phyloP scores from a whole-genome alignment of 2,797 vertebrate species.

The Tragopan temminckii region DNA sequence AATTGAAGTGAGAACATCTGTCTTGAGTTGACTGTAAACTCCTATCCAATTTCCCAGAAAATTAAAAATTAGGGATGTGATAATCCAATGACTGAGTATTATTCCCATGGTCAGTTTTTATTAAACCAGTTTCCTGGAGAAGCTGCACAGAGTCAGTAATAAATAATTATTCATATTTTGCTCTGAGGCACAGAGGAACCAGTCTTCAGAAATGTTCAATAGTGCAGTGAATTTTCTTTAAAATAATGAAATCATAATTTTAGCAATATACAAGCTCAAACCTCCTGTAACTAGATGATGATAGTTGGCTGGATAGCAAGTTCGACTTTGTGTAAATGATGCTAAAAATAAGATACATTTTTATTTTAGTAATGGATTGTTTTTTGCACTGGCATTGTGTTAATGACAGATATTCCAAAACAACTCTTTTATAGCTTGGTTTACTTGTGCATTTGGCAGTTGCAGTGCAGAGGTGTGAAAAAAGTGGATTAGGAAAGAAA shows the following conservation, averaged over 20 bases:
- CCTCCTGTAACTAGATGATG: not conserved
- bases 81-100: not conserved
- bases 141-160: not conserved
- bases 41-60: slow-evolving; percentile 6
- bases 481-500: not conserved
- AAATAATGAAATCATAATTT: slow-evolving; percentile 12
- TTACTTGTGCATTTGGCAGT: not conserved
- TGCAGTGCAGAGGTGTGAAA: not conserved
- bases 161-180: not conserved
- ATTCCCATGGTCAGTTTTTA: slow-evolving; percentile 8
- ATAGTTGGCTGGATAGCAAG: not conserved
- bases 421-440: not conserved
- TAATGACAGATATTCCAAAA: not conserved
- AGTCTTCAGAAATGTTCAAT: not conserved
- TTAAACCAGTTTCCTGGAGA: slow-evolving; percentile 1
- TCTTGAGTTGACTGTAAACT: not conserved
- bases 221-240: not conserved
- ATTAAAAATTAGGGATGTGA: slow-evolving; percentile 16
- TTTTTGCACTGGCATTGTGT: not conserved
- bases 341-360: not conserved
- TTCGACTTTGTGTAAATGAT: not conserved
- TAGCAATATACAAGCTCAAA: not conserved
- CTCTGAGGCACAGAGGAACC: not conserved
- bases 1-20: not conserved
- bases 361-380: not conserved